Conservation (phyloP, 1,140 invertebrate genomes). For the Meloidogyne exigua region DNA sequence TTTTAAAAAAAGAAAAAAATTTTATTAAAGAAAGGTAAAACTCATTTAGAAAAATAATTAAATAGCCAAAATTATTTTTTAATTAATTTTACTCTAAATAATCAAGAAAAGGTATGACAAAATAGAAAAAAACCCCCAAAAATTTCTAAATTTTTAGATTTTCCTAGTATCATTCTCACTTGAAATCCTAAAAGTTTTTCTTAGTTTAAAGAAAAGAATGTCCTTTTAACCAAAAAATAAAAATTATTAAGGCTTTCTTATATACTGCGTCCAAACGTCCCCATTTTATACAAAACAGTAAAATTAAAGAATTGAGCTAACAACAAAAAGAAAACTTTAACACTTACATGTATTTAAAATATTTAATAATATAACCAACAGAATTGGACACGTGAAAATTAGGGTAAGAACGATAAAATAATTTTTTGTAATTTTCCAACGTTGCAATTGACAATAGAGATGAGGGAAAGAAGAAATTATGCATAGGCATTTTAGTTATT, state of each 20-base stretch:
- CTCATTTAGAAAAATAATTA: too few species aligned
- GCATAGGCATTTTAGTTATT: neutral
- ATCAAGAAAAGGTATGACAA: too few species aligned
- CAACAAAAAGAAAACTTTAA: neutral
- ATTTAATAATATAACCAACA: neutral
- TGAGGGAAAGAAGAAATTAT: neutral
- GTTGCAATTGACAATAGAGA: slow-evolving; percentile 8
- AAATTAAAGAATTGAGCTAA: neutral
- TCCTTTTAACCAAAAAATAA: too few species aligned
- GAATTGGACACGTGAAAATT: slow-evolving; percentile 2
- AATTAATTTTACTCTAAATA: too few species aligned
- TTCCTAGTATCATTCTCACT: too few species aligned
- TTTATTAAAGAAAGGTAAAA: neutral
- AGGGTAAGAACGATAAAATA: neutral
- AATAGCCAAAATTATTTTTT: too few species aligned
- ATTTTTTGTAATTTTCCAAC: neutral
- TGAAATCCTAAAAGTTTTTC: too few species aligned
- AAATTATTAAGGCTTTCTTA: neutral
- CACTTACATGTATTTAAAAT: too few species aligned
- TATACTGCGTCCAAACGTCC: neutral
- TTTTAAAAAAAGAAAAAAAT: neutral
- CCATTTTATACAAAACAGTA: neutral
- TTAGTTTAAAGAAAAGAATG: too few species aligned
- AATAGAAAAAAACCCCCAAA: too few species aligned
- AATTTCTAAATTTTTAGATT: too few species aligned